Evolutionary conservation across 1,140 invertebrate genomes (phyloP), one percentile per base, ranked within the genome.

Genomic region (Euglossa dilemma): DNA sequence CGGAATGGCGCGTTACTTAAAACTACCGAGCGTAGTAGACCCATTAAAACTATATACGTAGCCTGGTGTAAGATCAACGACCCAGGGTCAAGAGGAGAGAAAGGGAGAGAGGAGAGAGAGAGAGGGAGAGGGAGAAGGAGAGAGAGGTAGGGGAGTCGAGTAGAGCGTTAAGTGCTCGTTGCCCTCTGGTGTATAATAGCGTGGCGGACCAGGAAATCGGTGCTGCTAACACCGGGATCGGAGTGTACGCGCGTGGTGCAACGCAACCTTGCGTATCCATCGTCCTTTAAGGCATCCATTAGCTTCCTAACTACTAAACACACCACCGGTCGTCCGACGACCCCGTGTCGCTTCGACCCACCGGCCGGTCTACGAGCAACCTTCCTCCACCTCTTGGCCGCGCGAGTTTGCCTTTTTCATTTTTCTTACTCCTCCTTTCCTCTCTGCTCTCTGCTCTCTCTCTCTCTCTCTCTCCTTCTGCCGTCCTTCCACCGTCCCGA

Each of bases 11-110:
- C 16, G 71, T 76, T 85, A 70, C 83, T 88, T 77, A 75, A 83
- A 88, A 82, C 86, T 82, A 67, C 74, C 59, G 59, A 64, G 82
- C 73, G 78, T 73, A 36, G 36, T 36, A 71, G 77, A 28, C 87
- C 78, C 86, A 87, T 88, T 88, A 87, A 87, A 87, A 87, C 86
- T 79, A 64, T 84, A 75, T 84, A 85, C 83, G 83, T 87, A 88
- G 83, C 64, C 25, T 54, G 78, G 78, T 82, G 71, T 20, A 85
- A 64, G 87, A 88, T 88, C 87, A 88, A 88, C 84, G 87, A 88
- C 87, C 87, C 86, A 70, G 83, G 87, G 87, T 88, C 87, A 88
- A 80, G 69, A 57, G 84, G 64, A 76, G 80, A 71, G 75, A 36
- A 4, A 36, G 36, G 4, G 4, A 36, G 36, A 36, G n/a, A 4